These are phyloP conservation scores for Zygogramma bicolorata DNA, from an alignment of 2,888 invertebrate species.

Conservation along the genomic window DNA sequence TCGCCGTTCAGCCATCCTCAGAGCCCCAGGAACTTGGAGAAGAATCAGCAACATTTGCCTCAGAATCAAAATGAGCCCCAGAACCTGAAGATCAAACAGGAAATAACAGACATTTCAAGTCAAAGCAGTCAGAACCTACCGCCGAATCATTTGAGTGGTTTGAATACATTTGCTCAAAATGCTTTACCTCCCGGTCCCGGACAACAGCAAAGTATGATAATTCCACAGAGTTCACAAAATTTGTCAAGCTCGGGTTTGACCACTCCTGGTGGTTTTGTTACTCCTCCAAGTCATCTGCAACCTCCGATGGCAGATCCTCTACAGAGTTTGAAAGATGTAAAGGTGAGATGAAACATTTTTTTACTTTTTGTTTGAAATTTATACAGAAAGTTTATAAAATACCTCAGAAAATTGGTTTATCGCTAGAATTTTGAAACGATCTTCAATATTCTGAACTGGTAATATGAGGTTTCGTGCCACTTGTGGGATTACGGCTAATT, in stretches of 20 bases:
- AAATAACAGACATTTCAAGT: slow-evolving; percentile 68
- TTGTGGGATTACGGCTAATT: too few species aligned
- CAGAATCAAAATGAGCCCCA: slow-evolving; percentile 73
- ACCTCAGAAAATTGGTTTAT: too few species aligned
- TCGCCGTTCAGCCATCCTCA: slow-evolving; percentile 57
- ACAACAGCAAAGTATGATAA: slow-evolving; percentile 29
- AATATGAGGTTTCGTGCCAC: too few species aligned
- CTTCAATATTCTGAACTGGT: too few species aligned
- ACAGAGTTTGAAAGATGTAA: slow-evolving; percentile 83
- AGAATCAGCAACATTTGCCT: slow-evolving; percentile 43
- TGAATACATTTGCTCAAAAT: slow-evolving; percentile 31
- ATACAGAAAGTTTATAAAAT: too few species aligned
- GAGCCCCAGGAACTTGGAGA: slow-evolving; percentile 57
- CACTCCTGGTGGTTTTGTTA: slow-evolving; percentile 46
- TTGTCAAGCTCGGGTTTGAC: slow-evolving; percentile 34
- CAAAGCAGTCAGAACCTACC: slow-evolving; percentile 37
- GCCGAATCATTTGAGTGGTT: slow-evolving; percentile 46
- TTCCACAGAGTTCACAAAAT: slow-evolving; percentile 46
- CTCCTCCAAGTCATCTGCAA: slow-evolving; percentile 49
- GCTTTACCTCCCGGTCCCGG: slow-evolving; percentile 26
- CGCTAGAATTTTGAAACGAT: too few species aligned
- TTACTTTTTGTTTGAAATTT: too few species aligned
- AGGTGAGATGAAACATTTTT: slow-evolving; percentile 73
- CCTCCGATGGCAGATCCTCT: slow-evolving; percentile 71
- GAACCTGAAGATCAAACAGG: slow-evolving; percentile 80